Evolutionary conservation across 2,113 vertebrate genomes (phyloP), one percentile per base, ranked within the genome.

Genomic region (Ancistrus triradiatus): DNA sequence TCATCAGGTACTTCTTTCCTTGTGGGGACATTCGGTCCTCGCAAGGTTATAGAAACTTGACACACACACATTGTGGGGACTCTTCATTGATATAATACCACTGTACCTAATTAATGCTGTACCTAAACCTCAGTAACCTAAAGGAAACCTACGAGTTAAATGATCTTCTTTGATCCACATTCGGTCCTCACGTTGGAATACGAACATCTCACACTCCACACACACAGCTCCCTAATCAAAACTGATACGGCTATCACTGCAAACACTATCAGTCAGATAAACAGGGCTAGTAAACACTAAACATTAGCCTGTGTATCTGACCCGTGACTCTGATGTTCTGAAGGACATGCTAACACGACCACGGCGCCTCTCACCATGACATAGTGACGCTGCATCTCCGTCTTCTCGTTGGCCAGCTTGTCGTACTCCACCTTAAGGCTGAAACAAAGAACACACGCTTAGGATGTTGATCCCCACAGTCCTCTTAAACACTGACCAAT

Each of bases 361-460:
- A 14, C 37, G 37, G 37, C 7, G 37, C n/a, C 21, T 38, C 92
- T 94, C 79, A 97, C 94, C 94, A 97, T 97, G 79, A 96, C 94
- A 58, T 97, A 97, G 85, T 97, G 94, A 68, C 94, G 91, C 86
- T 97, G 94, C 93, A 97, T 97, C 83, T 97, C 94, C 0, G 94
- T 97, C 87, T 97, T 97, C 69, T 97, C 94, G 70, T 94, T 97
- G 27, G 94, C 94, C 81, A 97, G 87, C 77, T 97, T 97, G 68
- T 97, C 94, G 50, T 95, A 97, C 77, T 97, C 94, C 86, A 97
- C 92, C 91, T 97, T 93, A 13, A 91, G 84, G 76, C 90, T 91
- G 37, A 2, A 40, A 22, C 22, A 47, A 50, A 77, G 22, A 47
- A 31, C n/a, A n/a, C n/a, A n/a, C n/a, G n/a, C n/a, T n/a, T n/a